These are phyloP conservation scores for Drosophila sproati DNA, from an alignment of 1,140 invertebrate species.

Conservation along the genomic window DNA sequence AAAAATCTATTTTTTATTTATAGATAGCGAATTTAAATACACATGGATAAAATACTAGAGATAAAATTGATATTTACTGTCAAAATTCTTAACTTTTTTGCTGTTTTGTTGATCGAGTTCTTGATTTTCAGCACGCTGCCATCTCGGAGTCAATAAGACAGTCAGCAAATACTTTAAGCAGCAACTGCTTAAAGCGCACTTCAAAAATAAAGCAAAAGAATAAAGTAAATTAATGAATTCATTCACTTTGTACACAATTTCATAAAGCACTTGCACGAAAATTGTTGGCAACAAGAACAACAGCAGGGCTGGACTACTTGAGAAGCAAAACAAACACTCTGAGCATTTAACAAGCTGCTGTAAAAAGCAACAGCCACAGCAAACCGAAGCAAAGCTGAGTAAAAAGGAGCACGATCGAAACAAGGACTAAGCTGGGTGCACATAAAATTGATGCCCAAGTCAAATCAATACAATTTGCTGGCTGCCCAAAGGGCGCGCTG, in stretches of 20 bases:
- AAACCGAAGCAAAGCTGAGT: not conserved
- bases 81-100: not conserved
- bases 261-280: conserved; percentile 55
- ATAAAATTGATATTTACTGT: not conserved
- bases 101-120: no score
- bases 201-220: not conserved
- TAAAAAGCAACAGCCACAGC: conserved; percentile 30
- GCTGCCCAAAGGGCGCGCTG: conserved; percentile 1
- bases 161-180: not conserved
- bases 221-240: conserved; percentile 3
- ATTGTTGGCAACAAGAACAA: conserved; percentile 27
- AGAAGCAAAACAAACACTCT: conserved; percentile 13
- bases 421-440: conserved; percentile 27
- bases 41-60: no score
- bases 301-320: not conserved
- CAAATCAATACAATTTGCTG: conserved; percentile 63
- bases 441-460: conserved; percentile 40
- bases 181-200: conserved; percentile 3
- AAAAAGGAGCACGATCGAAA: conserved; percentile 16
- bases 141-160: not conserved
- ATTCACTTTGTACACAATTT: conserved; percentile 26
- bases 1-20: no score
- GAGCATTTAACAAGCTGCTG: conserved; percentile 55
- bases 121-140: not conserved
- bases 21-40: no score